Evolutionary conservation across 2,113 vertebrate genomes (phyloP).

Genomic region (Pagrus major): DNA sequence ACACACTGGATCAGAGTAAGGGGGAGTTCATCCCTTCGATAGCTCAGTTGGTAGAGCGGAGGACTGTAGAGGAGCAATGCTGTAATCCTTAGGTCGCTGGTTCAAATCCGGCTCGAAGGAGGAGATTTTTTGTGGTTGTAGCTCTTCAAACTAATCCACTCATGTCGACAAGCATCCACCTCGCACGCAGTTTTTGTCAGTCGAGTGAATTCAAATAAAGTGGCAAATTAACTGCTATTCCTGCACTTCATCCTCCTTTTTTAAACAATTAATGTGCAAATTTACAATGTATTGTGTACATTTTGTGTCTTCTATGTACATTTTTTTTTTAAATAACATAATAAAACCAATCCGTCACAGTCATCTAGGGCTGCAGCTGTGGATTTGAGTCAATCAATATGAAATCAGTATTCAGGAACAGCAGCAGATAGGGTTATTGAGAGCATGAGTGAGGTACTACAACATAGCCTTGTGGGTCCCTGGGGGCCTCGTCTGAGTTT

Average conservation of each 20-base stretch:
- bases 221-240: not conserved
- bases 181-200: not conserved
- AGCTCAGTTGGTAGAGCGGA: slow-evolving; percentile 90
- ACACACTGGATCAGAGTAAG: not conserved
- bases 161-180: not conserved
- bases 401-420: slow-evolving; percentile 68
- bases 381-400: slow-evolving; percentile 29
- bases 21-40: slow-evolving; percentile 77
- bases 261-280: not conserved
- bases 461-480: slow-evolving; percentile 50
- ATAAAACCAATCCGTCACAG: not conserved
- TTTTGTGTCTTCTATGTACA: not conserved
- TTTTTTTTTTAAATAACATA: not conserved
- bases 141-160: not conserved
- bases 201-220: not conserved
- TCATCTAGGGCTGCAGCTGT: slow-evolving; percentile 40
- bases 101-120: not conserved
- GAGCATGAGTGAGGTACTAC: slow-evolving; percentile 34
- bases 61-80: slow-evolving; percentile 80
- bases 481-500: slow-evolving; percentile 41
- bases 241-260: not conserved
- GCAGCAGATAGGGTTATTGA: slow-evolving; percentile 44
- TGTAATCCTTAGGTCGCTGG: slow-evolving; percentile 9
- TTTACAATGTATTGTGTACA: not conserved
- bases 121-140: rapidly evolving